Evolutionary conservation across 2,113 vertebrate genomes (phyloP), one percentile per base, ranked within the genome.

Genomic region (Serilophus lunatus): DNA sequence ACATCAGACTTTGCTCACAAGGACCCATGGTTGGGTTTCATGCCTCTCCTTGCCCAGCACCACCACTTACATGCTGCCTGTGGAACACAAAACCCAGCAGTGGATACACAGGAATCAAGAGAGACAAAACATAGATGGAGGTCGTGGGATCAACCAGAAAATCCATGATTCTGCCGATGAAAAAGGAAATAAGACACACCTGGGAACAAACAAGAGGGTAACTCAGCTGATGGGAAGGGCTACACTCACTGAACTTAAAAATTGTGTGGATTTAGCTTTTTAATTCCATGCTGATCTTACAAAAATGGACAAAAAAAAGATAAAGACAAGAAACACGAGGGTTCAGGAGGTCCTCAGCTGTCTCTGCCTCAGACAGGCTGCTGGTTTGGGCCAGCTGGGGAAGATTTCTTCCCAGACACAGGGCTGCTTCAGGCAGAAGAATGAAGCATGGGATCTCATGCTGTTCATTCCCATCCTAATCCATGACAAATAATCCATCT

Each of bases 81-180:
- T 66, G 64, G 60, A 87, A 61, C 23, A 95, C 89, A 69, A 98
- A 96, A 50, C 82, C 97, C 87, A 98, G 93, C 18, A 98, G 86
- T 3, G 98, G 97, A 47, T 98, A 98, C 16, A 97, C 15, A 0
- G 99, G 98, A 90, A 98, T 95, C 83, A 98, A 72, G 85, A 98
- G 90, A 65, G 96, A 98, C 42, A 98, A 2, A 14, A 49, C 0
- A 0, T 4, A 69, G 94, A 96, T 75, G 14, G 35, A 4, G 29
- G 2, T 0, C 0, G 0, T 0, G 4, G 0, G 0, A 0, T 2
- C 0, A 0, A 0, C 1, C 2, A 0, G 0, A 3, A 2, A 0
- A 10, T 18, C 7, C 3, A 78, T 0, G 29, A 49, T 0, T 50
- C 6, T 35, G 25, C 4, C 0, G 31, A 81, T 8, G 59, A 82